Evolutionary conservation across 2,888 invertebrate species (phyloP).

Genomic region (Drosophila phalerata): DNA sequence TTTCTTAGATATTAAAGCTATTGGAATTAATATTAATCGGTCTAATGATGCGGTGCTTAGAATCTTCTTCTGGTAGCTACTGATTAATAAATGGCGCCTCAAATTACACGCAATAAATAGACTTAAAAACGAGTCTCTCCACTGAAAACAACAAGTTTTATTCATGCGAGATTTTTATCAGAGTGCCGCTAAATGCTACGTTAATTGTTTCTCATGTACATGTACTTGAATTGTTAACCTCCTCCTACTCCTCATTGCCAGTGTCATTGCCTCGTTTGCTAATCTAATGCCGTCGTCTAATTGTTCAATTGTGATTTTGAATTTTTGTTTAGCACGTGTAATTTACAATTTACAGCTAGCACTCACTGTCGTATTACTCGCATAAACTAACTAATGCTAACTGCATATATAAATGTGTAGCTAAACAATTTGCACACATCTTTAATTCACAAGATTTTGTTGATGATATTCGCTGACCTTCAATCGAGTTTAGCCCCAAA

Average conservation of each 20-base stretch:
- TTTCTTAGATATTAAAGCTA: conserved; percentile 14
- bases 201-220: conserved; percentile 17
- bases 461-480: conserved; percentile 4
- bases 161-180: conserved; percentile 18
- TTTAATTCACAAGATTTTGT: not conserved
- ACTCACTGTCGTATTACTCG: conserved; percentile 1
- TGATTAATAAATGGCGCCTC: conserved; percentile 52
- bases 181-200: conserved; percentile 21
- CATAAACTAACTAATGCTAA: conserved; percentile 12
- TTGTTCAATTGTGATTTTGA: conserved; percentile 17
- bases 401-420: conserved; percentile 21
- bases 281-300: conserved; percentile 17
- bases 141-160: conserved; percentile 13
- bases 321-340: not conserved
- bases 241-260: conserved; percentile 36
- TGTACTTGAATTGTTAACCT: conserved; percentile 28
- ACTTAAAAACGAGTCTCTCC: conserved; percentile 37
- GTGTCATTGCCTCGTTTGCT: conserved; percentile 35
- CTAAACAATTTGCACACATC: conserved; percentile 21
- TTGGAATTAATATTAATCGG: conserved; percentile 41
- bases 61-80: conserved; percentile 13
- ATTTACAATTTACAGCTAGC: conserved; percentile 33
- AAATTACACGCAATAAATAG: conserved; percentile 25
- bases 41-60: conserved; percentile 40
- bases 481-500: conserved; percentile 17